Evolutionary conservation across 2,797 vertebrate species (phyloP).

Genomic region (Nyctibius grandis): DNA sequence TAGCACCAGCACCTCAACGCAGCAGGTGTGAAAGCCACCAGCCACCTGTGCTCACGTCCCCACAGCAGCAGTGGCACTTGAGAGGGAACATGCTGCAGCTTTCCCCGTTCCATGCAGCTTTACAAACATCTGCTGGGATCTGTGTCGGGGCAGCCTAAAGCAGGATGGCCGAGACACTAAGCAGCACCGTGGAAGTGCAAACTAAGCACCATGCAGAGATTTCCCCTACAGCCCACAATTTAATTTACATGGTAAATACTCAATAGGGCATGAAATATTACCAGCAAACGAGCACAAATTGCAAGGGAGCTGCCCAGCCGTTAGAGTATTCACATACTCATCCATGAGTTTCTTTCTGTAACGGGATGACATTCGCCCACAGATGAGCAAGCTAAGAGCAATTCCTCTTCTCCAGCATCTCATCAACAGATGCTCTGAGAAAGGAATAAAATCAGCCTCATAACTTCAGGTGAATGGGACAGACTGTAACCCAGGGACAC

Average conservation of each 20-base stretch:
- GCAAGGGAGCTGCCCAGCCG: not conserved
- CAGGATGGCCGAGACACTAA: not conserved
- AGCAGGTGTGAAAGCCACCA: not conserved
- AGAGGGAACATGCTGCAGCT: not conserved
- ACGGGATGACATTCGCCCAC: not conserved
- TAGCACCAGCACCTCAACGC: not conserved
- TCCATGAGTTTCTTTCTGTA: not conserved
- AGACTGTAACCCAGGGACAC: not conserved
- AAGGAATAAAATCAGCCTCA: not conserved
- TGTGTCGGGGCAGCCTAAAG: not conserved
- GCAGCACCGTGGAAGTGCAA: not conserved
- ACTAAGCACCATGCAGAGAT: not conserved
- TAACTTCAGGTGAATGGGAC: not conserved
- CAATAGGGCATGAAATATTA: not conserved
- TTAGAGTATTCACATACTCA: not conserved
- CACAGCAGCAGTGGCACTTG: not conserved
- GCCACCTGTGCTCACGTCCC: not conserved
- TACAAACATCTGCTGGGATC: not conserved
- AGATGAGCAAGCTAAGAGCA: not conserved
- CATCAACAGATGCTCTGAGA: not conserved
- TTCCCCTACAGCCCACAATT: not conserved
- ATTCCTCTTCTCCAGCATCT: not conserved
- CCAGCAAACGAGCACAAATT: not conserved
- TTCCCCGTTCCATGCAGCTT: not conserved
- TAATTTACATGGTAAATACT: not conserved